Base-by-base conservation (phyloP, 2,888 invertebrate species). In the Ichneumon xanthorius region DNA sequence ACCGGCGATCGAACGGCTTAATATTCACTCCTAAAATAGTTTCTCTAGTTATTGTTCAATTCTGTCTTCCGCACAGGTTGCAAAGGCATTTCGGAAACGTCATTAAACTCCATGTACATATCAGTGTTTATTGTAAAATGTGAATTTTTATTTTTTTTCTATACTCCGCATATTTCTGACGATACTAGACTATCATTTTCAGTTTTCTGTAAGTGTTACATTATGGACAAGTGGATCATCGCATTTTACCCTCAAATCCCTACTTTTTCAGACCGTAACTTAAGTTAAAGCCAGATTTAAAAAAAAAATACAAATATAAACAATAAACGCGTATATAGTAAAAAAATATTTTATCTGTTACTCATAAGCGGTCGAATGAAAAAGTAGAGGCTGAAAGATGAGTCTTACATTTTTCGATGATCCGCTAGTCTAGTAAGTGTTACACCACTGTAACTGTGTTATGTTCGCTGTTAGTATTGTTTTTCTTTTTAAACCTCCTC, bases 401-500 rank as follows among this genome's bases (percentile, higher is more conserved):
- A 58, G 58, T 26, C 26, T 11, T 26, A 58, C 4, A 26, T 58
- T 58, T 11, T 58, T 58, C 58, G 58, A 58, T 58, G 26, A 58
- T 58, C 58, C 22, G 26, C 26, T 58, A 14, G 26, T 0, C 58
- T 14, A 26, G 5, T 48, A 30, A 63, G 48, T 76, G 50, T 65
- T 19, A 65, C 22, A 30, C 30, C 68, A n/a, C 22, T 45, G 37
- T 76, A 45, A 26, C 19, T 73, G 71, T 67, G 9, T 58, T 58
- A 58, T 80, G 2, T 68, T 61, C 48, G 16, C 75, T 40, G 33
- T 22, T 61, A 6, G 22, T 26, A 30, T n/a, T 67, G 30, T 30
- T 30, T 37, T 70, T 40, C 50, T 75, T 53, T 53, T 63, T 63
- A 19, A 71, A 40, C n/a, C 37, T 72, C 30, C 67, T 68, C 65